Base-by-base conservation (phyloP, 2,113 vertebrate genomes). In the Turnix velox region DNA sequence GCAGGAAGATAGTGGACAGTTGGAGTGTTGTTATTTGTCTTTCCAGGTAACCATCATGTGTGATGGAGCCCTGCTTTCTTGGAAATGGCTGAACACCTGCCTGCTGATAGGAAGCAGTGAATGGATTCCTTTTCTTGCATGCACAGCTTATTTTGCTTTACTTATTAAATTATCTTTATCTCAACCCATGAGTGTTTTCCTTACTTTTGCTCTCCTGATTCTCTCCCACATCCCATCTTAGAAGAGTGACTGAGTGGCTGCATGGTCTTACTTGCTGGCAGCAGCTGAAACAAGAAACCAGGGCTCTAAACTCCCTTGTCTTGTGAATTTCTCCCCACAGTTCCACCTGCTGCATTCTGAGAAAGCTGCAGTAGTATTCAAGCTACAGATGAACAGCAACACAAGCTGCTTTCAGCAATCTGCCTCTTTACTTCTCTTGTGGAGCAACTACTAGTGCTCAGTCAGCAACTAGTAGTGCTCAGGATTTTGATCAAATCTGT, bases 301-400 rank as follows among this genome's bases (percentile, higher is more conserved):
- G 23, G 10, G 3, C 25, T 85, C 42, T 69, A 14, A 65, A 85
- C 7, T 0, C 15, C 19, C 22, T 65, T 0, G 0, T 14, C 28
- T 4, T 59, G 43, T 42, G 23, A 46, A 2, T 49, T 66, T 74
- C 6, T 63, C 39, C 16, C 3, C 12, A 14, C 22, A 5, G 7
- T 39, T 67, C 4, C 24, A 23, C 7, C 7, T 30, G 9, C 22
- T 49, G 40, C 37, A 20, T 59, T 6, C 17, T 40, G n/a, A 46
- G 67, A 63, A 69, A 65, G 40, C 35, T 54, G 55, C 18, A 40
- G 31, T 9, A 59, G 5, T 28, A 11, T 24, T 61, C 18, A n/a
- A 8, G 27, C 18, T 55, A 25, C 4, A 20, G 3, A 14, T 17
- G 4, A 19, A 4, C 40, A 66, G 17, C 9, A 15, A 40, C 4